Base-by-base conservation (phyloP, 2,888 invertebrate genomes). In the Phymatocera aterrima region DNA sequence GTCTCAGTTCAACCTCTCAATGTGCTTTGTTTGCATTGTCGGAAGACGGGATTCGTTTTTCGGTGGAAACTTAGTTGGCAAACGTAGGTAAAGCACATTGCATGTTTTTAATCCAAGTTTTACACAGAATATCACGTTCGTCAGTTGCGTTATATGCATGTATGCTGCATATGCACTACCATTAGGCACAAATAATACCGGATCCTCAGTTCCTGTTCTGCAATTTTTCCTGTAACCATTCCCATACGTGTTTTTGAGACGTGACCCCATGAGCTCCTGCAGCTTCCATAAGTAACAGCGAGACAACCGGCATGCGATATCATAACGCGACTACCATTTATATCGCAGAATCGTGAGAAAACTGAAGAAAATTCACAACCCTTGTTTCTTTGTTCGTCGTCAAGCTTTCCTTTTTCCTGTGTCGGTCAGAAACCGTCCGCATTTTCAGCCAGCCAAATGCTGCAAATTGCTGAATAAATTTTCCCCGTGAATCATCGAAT, bases 291-390 rank as follows among this genome's bases (percentile, higher is more conserved):
- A 37, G 64, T 40, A 21, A 34, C 10, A n/a, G 64, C 8, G 15
- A 10, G 21, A 4, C 64, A 34, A 37, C 37, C 64, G 18, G 64
- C 37, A 18, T 34, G 37, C n/a, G 64, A 64, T 64, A 64, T 64
- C 64, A 34, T 37, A 64, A 64, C 64, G 18, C 64, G 12, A 64
- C 18, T 10, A 40, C 64, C 64, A 64, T 37, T 34, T 18, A n/a
- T n/a, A 37, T 64, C 21, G 34, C n/a, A 34, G 64, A 68, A 46
- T 40, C 43, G 68, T 68, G 68, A 68, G 24, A 68, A 68, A 68
- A 68, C 43, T 68, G 46, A 24, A 46, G 28, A 68, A 43, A 46
- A 68, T 68, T 68, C 15, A 68, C 28, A 46, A 12, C 68, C 24
- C 18, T 37, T 37, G 64, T 8, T 37, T 43, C 43, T 28, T n/a